Evolutionary conservation across 2,113 vertebrate species (phyloP).

Genomic region (Mobula hypostoma): DNA sequence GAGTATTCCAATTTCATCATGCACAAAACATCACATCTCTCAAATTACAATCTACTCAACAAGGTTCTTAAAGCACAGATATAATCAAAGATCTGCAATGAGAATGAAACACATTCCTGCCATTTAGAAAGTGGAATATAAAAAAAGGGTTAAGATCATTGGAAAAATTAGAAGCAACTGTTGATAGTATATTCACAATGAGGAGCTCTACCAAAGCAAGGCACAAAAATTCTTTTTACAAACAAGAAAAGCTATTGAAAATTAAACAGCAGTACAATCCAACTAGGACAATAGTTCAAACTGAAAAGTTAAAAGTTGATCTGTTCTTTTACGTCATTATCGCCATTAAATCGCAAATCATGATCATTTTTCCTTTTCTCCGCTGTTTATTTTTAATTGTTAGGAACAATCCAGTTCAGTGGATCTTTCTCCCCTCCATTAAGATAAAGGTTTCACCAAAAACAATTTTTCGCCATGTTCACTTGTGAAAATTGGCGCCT

Average conservation of each 20-base stretch:
- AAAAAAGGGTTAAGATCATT: slow-evolving; percentile 31
- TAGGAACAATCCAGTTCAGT: slow-evolving; percentile 25
- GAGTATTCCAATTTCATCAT: background rate
- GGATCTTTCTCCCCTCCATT: slow-evolving; percentile 47
- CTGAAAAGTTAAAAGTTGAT: slow-evolving; percentile 5
- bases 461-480: slow-evolving; percentile 87
- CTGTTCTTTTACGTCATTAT: slow-evolving; percentile 2
- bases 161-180: background rate
- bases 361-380: background rate
- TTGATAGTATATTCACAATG: slow-evolving; percentile 30
- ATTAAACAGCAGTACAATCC: slow-evolving; percentile 6
- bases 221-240: slow-evolving; percentile 16
- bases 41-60: slow-evolving; percentile 25
- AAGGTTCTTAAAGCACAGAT: background rate
- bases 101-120: background rate
- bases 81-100: background rate
- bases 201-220: slow-evolving; percentile 32
- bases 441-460: slow-evolving; percentile 79
- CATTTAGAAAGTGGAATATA: slow-evolving; percentile 20
- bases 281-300: slow-evolving; percentile 27
- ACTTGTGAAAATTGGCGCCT: slow-evolving; percentile 85
- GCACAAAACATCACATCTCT: slow-evolving; percentile 18
- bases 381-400: slow-evolving; percentile 18
- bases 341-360: background rate
- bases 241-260: slow-evolving; percentile 16